Percentiles rank a stretch among this genome's conserved stretches.
These are phyloP conservation scores for Cosmopolites sordidus DNA, from an alignment of 2,888 invertebrate genomes.

Conservation along the genomic window DNA sequence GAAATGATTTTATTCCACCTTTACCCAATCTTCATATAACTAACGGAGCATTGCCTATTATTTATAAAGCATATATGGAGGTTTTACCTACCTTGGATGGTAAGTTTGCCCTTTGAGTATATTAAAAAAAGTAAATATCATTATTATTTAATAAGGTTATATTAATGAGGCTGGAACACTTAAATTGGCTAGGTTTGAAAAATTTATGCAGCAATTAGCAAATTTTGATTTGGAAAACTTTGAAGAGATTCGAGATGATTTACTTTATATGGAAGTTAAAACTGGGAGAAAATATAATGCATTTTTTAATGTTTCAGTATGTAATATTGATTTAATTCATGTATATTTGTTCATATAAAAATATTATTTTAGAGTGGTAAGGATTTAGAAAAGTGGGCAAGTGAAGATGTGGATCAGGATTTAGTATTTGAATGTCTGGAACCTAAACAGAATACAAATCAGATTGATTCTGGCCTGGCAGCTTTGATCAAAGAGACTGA, in stretches of 20 bases:
- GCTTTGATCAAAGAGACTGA: constrained; percentile 61
- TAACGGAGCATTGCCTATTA: constrained; percentile 79
- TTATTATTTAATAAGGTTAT: constrained; percentile 64
- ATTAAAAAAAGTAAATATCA: too few relatives aligned
- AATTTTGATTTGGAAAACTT: constrained; percentile 72
- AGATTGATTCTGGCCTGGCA: constrained; percentile 53
- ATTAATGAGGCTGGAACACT: constrained; percentile 86
- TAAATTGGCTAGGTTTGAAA: constrained; percentile 78
- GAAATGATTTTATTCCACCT: constrained; percentile 97
- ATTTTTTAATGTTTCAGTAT: constrained; percentile 32
- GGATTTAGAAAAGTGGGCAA: constrained; percentile 34
- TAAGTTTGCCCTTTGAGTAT: too few relatives aligned
- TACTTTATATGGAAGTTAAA: constrained; percentile 79
- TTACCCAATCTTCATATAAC: constrained; percentile 92
- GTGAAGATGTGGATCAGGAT: constrained; percentile 50
- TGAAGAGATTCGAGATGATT: constrained; percentile 71
- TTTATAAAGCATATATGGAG: constrained; percentile 84
- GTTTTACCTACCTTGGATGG: constrained; percentile 84
- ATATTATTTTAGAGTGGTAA: constrained; percentile 14
- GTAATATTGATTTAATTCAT: neutral
- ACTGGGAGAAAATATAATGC: constrained; percentile 36
- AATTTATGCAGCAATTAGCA: constrained; percentile 72
- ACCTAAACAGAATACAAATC: constrained; percentile 39
- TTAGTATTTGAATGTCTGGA: constrained; percentile 46
- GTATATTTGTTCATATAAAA: too few relatives aligned